phyloP scores from a whole-genome alignment of 2,797 vertebrate species.

The Coranthus polyacanthus region DNA sequence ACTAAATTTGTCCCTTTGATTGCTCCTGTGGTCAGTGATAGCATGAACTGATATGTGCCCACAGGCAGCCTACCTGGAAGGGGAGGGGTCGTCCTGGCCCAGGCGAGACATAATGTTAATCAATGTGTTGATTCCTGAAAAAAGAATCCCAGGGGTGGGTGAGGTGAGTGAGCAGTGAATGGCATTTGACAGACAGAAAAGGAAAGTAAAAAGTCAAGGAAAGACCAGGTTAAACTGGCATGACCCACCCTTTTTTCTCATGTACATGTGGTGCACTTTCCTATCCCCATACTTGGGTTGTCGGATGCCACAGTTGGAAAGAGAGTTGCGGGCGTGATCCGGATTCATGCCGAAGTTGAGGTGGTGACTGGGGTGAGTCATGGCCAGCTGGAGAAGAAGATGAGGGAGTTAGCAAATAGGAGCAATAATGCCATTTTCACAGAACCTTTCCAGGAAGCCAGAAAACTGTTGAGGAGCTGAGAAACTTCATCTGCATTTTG shows the following conservation, averaged over 20 bases:
- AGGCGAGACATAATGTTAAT: conserved; percentile 99
- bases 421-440: neutral
- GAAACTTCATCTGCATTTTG: neutral
- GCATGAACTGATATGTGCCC: conserved; percentile 59
- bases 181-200: neutral
- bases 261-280: conserved; percentile 99
- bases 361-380: conserved; percentile 99
- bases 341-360: conserved; percentile 99
- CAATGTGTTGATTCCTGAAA: conserved; percentile 96
- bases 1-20: conserved; percentile 61
- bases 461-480: neutral
- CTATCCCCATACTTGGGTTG: conserved; percentile 98
- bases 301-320: conserved; percentile 97
- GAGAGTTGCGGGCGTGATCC: conserved; percentile 96
- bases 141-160: neutral
- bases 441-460: neutral
- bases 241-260: conserved; percentile 95
- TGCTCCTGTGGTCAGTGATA: conserved; percentile 70
- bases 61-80: conserved; percentile 90
- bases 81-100: conserved; percentile 97
- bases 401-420: neutral
- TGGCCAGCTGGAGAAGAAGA: conserved; percentile 88
- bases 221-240: neutral
- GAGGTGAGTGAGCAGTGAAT: neutral
- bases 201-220: neutral